A percentile compares a stretch with the other conserved stretches of the same genome.
Conservation (phyloP, 2,797 vertebrate genomes). For the Limosa lapponica region DNA sequence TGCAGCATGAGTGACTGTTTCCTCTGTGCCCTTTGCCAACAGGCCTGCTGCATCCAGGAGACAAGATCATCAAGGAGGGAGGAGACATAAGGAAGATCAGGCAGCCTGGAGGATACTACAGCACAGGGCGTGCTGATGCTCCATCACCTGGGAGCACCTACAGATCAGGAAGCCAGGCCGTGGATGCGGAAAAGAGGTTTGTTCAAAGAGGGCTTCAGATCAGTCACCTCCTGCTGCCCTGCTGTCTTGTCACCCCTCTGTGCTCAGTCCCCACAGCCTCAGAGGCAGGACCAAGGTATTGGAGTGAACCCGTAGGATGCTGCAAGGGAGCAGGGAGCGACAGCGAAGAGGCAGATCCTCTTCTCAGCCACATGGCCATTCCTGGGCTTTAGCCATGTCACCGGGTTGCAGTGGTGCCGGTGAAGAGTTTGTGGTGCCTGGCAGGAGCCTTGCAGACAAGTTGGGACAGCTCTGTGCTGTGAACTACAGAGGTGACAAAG, state of each 20-base stretch:
- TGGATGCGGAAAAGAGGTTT: not conserved
- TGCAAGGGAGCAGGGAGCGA: not conserved
- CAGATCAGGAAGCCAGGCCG: not conserved
- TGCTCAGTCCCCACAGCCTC: not conserved
- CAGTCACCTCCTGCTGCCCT: not conserved
- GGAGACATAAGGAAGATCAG: constrained; percentile 24
- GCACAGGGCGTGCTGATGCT: not conserved
- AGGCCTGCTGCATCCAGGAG: constrained; percentile 75
- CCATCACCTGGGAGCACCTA: not conserved
- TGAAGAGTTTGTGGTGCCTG: not conserved
- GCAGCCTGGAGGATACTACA: constrained; percentile 68
- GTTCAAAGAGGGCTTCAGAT: not conserved
- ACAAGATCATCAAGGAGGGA: constrained; percentile 50
- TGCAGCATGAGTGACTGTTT: not conserved
- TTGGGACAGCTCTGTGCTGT: not conserved
- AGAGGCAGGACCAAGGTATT: not conserved
- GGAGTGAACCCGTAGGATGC: not conserved
- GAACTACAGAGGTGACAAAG: not conserved
- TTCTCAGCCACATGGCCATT: not conserved
- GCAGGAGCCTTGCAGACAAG: not conserved
- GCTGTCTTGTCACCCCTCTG: not conserved
- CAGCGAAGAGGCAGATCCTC: not conserved
- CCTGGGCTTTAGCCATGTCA: not conserved
- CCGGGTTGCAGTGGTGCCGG: not conserved
- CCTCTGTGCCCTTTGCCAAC: not conserved